Evolutionary conservation across 2,888 invertebrate species (phyloP), one percentile per base, ranked within the genome.

Genomic region (Himalopsyche anomala): DNA sequence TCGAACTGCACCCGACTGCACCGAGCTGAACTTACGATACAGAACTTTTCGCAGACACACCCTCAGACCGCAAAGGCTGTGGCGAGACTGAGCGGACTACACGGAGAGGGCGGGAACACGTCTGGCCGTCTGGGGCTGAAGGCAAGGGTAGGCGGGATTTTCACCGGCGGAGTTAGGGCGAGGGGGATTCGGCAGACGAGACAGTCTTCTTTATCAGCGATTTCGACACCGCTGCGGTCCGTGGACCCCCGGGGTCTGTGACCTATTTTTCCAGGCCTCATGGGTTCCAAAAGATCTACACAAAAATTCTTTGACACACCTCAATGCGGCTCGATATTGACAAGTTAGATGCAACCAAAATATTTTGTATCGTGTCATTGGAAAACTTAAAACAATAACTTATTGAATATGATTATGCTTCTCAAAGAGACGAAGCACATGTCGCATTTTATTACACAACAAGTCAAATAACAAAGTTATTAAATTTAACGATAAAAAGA

Each of bases 101-200:
- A n/a, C 4, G 19, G 28, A 11, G 62, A 62, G 62, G 62, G 62
- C 62, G 62, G 51, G 62, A 62, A 19, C 28, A 62, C 28, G 62
- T 62, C 62, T 62, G 62, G 62, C 62, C 28, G 62, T 62, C 62
- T 62, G 62, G 62, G 62, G 28, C 62, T 62, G 62, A n/a, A 62
- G 62, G 28, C 28, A 19, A 19, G 62, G 62, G 19, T 56, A n/a
- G 56, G 56, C 56, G 56, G 56, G 56, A 56, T 56, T 62, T 28
- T 62, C 19, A 8, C 62, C 62, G 15, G 19, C 62, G 62, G 19
- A 19, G 62, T 5, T 9, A 9, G 62, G 19, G 62, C 62, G n/a
- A 19, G 28, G 62, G 9, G 11, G 19, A 15, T 62, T 62, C 28
- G 62, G 62, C 19, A 62, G 62, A 8, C 62, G 62, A 62, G 62